Evolutionary conservation across 2,888 invertebrate species (phyloP).

Genomic region (Cataglyphis cursor): DNA sequence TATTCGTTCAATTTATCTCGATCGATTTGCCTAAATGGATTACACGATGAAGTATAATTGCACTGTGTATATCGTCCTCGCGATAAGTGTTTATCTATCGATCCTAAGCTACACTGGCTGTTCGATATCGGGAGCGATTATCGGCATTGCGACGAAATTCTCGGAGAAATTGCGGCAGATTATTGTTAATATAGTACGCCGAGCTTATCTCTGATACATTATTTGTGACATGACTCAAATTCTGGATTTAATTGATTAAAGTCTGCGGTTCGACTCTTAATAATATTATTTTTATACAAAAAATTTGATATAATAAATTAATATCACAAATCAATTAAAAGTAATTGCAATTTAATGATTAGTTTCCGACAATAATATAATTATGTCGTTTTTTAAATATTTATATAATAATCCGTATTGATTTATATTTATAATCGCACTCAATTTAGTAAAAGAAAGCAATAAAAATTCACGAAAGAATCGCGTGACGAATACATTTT

Average conservation of each 20-base stretch:
- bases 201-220: not conserved
- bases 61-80: conserved; percentile 44
- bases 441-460: not conserved
- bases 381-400: not conserved
- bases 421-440: conserved; percentile 3
- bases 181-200: conserved; percentile 12
- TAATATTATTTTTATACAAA: too few species aligned
- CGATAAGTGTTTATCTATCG: conserved; percentile 43
- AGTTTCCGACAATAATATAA: conserved; percentile 16
- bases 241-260: not conserved
- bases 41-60: conserved; percentile 45
- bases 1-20: conserved; percentile 1
- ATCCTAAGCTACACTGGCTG: conserved; percentile 41
- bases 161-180: conserved; percentile 14
- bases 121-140: conserved; percentile 15
- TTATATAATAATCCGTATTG: not conserved
- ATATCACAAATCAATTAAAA: conserved; percentile 14
- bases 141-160: conserved; percentile 3
- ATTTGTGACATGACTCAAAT: not conserved
- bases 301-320: not conserved
- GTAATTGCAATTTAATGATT: not conserved
- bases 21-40: conserved; percentile 36
- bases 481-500: not conserved
- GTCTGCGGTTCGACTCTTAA: too few species aligned
- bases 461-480: not conserved